Base-by-base conservation (phyloP, 2,797 vertebrate species). In the Botia kubotai region DNA sequence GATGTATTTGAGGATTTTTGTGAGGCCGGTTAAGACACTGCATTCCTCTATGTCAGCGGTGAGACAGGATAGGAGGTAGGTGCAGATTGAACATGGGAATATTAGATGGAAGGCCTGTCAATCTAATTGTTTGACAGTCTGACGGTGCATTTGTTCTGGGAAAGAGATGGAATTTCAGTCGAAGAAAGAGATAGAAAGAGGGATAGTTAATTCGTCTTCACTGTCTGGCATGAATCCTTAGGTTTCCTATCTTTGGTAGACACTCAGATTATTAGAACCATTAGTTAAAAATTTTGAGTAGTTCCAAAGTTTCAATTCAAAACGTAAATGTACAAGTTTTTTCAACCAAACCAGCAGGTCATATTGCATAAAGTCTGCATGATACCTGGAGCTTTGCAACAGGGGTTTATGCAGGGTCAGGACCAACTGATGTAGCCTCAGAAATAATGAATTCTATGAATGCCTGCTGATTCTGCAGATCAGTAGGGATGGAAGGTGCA, bases 21-120 rank as follows among this genome's bases (percentile, higher is more conserved):
- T 55, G 74, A 69, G 62, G 73, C 83, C 78, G 89, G 83, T 82
- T 74, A 48, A 79, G 83, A 83, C 67, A 74, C 57, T 63, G 48
- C 50, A 48, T n/a, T 77, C 58, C 68, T 79, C 62, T 80, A 52
- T 83, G 52, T 65, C 84, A 88, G 88, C 82, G 86, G 69, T 74
- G 86, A 91, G 91, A 89, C 72, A 89, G 83, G 87, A 89, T 80
- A 78, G 57, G 86, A 86, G 90, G 90, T 92, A 89, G 89, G 88
- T 91, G 91, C 91, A 89, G 90, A 90, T 93, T 79, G 87, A 90
- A 89, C 90, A 93, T 66, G 91, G 94, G 92, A 95, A 95, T 95
- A 94, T 95, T 94, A 91, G 90, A 95, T 95, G 92, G 87, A 92
- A 91, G 89, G 87, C 90, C 88, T 87, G 87, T 92, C 89, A 82